Evolutionary conservation across 2,888 invertebrate genomes (phyloP).

Genomic region (Erannis defoliaria): DNA sequence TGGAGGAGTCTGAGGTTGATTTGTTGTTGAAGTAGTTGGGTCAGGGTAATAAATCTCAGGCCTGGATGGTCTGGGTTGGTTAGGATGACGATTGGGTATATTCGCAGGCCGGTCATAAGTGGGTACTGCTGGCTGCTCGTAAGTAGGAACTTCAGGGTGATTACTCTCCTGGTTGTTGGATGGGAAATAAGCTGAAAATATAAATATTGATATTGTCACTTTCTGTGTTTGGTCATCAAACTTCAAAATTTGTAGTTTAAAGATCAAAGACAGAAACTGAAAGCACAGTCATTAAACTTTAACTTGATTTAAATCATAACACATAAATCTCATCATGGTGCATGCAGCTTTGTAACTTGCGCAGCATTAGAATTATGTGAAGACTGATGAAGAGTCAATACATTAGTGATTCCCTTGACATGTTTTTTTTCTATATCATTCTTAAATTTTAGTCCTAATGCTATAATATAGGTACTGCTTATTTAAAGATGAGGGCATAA

Average conservation of each 20-base stretch:
- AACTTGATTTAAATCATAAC: neutral
- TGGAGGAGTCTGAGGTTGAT: conserved; percentile 38
- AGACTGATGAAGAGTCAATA: no score
- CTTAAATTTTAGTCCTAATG: neutral
- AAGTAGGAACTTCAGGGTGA: conserved; percentile 13
- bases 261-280: neutral
- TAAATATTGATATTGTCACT: no score
- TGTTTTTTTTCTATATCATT: neutral
- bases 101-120: conserved; percentile 22
- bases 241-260: no score
- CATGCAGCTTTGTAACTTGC: neutral
- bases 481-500: conserved; percentile 18
- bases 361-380: neutral
- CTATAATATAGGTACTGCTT: neutral
- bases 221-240: no score
- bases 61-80: conserved; percentile 20
- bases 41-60: conserved; percentile 42
- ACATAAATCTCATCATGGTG: neutral
- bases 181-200: conserved; percentile 24
- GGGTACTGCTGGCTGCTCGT: conserved; percentile 27
- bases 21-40: conserved; percentile 38
- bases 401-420: conserved; percentile 1
- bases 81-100: conserved; percentile 18
- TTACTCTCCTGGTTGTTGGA: neutral
- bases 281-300: neutral